Percentiles rank a stretch among this genome's conserved stretches.
Evolutionary conservation across 2,888 invertebrate species (phyloP).

Genomic region (Lepidocyrtinus sp.): DNA sequence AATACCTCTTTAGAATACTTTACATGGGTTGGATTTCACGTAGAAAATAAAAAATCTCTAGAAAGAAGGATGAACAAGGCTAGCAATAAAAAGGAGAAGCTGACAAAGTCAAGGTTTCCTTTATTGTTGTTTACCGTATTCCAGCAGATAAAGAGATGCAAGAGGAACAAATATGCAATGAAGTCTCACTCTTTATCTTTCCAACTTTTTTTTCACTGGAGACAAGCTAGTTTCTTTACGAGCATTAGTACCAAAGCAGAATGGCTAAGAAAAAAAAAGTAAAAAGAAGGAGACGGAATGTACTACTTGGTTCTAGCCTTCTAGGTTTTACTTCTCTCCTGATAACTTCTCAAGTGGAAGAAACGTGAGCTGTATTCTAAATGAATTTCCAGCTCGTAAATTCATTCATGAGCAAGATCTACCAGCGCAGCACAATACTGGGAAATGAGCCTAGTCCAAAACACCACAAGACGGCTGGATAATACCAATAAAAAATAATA

Average conservation of each 20-base stretch:
- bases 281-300: background rate
- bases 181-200: background rate
- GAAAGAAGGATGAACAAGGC: slow-evolving; percentile 3
- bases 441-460: background rate
- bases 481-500: slow-evolving; percentile 12
- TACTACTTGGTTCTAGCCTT: slow-evolving; percentile 8
- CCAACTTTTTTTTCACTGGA: slow-evolving; percentile 5
- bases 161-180: slow-evolving; percentile 7
- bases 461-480: background rate
- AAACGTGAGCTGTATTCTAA: slow-evolving; percentile 41
- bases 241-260: background rate
- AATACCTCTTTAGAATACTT: no score
- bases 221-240: slow-evolving; percentile 17
- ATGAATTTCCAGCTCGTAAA: slow-evolving; percentile 43
- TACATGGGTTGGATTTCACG: no score
- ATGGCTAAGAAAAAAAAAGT: background rate
- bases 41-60: slow-evolving; percentile 12
- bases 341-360: background rate
- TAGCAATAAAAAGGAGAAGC: background rate
- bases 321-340: background rate
- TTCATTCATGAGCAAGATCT: slow-evolving; percentile 27
- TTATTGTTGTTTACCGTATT: slow-evolving; percentile 12
- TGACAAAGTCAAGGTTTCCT: slow-evolving; percentile 35
- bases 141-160: slow-evolving; percentile 18
- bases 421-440: slow-evolving; percentile 7